Conservation (phyloP, 2,113 vertebrate genomes). For the Pontoporia blainvillei region DNA sequence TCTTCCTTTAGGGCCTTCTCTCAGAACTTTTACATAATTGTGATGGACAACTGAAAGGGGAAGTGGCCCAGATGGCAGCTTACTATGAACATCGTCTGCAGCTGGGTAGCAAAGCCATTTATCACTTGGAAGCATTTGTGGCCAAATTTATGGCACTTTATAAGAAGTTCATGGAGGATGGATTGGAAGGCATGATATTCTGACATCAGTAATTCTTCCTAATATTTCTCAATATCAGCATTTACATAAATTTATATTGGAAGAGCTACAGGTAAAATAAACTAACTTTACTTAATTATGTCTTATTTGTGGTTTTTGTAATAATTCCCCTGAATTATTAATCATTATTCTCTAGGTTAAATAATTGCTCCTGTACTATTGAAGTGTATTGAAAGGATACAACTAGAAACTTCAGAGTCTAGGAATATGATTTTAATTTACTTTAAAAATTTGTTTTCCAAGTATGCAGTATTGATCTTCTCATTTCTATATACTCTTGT, state of each 20-base stretch:
- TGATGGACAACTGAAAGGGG: conserved; percentile 95
- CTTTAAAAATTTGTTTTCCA: not conserved
- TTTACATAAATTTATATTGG: not conserved
- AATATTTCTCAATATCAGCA: not conserved
- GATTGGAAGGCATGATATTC: conserved; percentile 95
- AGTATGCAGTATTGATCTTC: not conserved
- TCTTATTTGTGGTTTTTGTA: not conserved
- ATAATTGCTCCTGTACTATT: not conserved
- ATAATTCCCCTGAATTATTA: not conserved
- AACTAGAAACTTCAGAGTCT: not conserved
- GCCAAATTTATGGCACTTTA: conserved; percentile 99
- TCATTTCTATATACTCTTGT: not conserved
- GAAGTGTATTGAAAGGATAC: not conserved
- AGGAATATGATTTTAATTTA: not conserved
- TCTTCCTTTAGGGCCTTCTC: conserved; percentile 87
- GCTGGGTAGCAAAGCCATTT: conserved; percentile 95
- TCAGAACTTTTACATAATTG: conserved; percentile 94
- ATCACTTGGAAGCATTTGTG: conserved; percentile 97
- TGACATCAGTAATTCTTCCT: conserved; percentile 68
- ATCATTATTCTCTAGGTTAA: not conserved
- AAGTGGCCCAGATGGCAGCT: conserved; percentile 94
- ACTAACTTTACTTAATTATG: not conserved
- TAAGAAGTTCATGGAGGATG: conserved; percentile 99
- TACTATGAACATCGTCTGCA: conserved; percentile 96
- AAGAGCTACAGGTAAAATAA: conserved; percentile 38